Conservation (phyloP, 2,888 invertebrate genomes). For the Protonemura montana region DNA sequence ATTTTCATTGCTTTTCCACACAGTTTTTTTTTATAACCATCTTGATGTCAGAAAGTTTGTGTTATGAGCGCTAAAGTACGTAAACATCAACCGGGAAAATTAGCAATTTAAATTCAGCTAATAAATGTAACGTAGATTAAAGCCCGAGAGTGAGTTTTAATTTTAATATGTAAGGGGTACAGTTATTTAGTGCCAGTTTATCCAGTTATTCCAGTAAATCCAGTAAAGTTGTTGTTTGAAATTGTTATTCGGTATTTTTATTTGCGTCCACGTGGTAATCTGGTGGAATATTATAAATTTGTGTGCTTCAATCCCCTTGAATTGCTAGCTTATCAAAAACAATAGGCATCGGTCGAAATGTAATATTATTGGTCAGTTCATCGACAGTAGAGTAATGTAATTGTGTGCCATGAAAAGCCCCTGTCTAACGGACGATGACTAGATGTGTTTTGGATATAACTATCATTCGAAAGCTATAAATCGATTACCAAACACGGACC, state of each 20-base stretch:
- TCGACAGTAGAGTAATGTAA: background rate
- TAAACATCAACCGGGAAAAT: background rate
- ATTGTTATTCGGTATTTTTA: background rate
- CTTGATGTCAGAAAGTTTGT: background rate
- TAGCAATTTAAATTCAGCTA: conserved; percentile 7
- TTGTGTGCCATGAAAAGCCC: background rate
- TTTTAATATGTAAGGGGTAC: background rate
- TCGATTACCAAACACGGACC: background rate
- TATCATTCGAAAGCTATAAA: background rate
- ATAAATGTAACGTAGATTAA: background rate
- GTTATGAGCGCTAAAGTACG: background rate
- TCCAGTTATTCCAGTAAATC: too few species aligned
- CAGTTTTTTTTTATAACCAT: background rate
- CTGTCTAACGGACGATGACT: background rate
- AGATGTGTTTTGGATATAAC: background rate
- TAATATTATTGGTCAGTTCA: background rate
- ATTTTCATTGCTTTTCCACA: background rate
- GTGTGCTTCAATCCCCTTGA: background rate
- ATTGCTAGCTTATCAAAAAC: background rate
- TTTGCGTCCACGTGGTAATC: background rate
- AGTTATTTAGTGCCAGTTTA: background rate
- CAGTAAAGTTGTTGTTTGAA: background rate
- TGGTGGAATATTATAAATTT: background rate
- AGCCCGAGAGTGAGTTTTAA: background rate
- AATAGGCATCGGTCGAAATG: background rate